These are phyloP conservation scores for Atherinosoma microstoma DNA, from an alignment of 2,797 vertebrate species.

Conservation along the genomic window DNA sequence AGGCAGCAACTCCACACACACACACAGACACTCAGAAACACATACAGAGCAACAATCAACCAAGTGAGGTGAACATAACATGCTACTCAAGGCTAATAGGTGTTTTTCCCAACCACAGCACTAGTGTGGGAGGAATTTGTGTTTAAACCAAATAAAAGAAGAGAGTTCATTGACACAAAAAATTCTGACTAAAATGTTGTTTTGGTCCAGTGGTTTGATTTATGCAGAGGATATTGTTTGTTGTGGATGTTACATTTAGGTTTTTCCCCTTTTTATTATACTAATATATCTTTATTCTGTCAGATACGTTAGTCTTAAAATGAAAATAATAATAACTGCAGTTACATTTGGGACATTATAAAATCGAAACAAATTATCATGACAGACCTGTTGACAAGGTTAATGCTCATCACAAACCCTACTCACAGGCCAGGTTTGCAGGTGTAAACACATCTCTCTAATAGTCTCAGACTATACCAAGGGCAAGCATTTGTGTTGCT, in stretches of 20 bases:
- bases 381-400: slow-evolving; percentile 14
- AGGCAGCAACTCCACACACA: background rate
- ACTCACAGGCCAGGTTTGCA: background rate
- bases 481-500: slow-evolving; percentile 50
- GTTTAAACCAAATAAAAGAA: background rate
- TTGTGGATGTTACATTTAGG: background rate
- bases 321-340: background rate
- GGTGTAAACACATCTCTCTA: slow-evolving; percentile 38
- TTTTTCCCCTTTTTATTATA: too few relatives aligned
- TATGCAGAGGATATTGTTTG: background rate
- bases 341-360: background rate
- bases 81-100: background rate
- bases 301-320: background rate
- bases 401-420: slow-evolving; percentile 25
- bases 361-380: background rate
- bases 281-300: background rate
- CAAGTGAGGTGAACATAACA: background rate
- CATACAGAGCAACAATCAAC: background rate
- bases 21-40: background rate
- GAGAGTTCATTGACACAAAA: background rate
- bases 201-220: background rate
- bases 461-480: slow-evolving; percentile 39
- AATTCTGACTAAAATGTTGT: too few relatives aligned
- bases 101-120: background rate
- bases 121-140: background rate